Base-by-base conservation (phyloP, 2,113 vertebrate genomes). In the Gila orcuttii region DNA sequence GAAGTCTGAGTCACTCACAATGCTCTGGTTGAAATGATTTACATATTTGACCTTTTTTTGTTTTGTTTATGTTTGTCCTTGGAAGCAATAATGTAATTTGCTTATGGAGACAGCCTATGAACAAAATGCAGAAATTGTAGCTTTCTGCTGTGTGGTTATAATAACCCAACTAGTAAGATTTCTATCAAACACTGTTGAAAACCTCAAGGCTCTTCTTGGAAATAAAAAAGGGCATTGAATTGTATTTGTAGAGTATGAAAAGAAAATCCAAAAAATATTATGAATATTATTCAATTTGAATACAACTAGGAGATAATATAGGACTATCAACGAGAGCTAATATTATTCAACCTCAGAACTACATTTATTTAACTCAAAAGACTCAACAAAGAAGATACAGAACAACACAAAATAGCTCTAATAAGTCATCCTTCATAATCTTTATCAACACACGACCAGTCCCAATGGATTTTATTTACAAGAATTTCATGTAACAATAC, bases 1-100 rank as follows among this genome's bases (percentile, higher is more conserved):
- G 77, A 77, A 39, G 77, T 79, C 55, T 36, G n/a, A 69, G 80
- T 82, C 80, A 69, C 17, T 42, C 80, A 82, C 62, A 82, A 19
- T 4, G 64, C 64, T 79, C 19, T 76, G 17, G 55, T n/a, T 83
- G 66, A 59, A 73, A 73, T 42, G 64, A 73, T 4, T 36, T 47
- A 23, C 81, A 83, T 71, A 11, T 52, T n/a, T 83, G 6, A 73
- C 81, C 81, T 57, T 71, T 59, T 83, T 25, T 59, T 9, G 8
- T 10, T 42, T 12, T 73, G 47, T 33, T 59, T 50, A 57, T 73
- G 11, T 39, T 73, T 83, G 81, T 73, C 81, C 81, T 83, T 83
- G 50, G 13, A 17, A 73, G 66, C 28, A 57, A 36, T 83, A 73
- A 83, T 73, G 47, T 42, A 73, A 83, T 42, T 25, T 52, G 28